A percentile compares a stretch with the other conserved stretches of the same genome.
These are phyloP conservation scores for Platycnemis pennipes DNA, from an alignment of 2,888 invertebrate species.

Conservation along the genomic window DNA sequence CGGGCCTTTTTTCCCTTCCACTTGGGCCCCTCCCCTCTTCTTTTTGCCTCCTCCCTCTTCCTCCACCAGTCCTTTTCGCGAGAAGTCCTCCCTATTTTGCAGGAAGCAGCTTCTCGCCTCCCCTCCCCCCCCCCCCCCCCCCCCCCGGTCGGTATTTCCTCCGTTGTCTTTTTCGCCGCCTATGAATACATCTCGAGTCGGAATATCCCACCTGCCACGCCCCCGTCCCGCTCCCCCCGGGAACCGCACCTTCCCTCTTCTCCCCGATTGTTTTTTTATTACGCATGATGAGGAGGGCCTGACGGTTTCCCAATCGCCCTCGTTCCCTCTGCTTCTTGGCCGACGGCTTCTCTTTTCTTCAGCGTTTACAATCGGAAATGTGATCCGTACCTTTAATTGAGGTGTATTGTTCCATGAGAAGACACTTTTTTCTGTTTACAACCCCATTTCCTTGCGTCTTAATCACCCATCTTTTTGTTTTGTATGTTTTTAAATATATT, in stretches of 20 bases:
- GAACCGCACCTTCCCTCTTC: not conserved
- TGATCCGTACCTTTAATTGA: too few species aligned
- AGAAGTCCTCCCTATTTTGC: too few species aligned
- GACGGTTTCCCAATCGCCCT: not conserved
- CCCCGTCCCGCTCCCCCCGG: not conserved
- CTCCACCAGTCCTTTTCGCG: not conserved
- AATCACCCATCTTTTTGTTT: too few species aligned
- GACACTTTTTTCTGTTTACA: too few species aligned
- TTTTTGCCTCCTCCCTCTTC: not conserved
- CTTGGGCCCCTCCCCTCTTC: not conserved
- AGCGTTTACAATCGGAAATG: not conserved
- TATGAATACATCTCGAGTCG: slow-evolving; percentile 59
- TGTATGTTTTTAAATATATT: too few species aligned
- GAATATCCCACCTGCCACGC: not conserved
- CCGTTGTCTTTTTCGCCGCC: not conserved
- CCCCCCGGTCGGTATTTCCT: not conserved
- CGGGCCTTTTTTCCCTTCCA: not conserved
- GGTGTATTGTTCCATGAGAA: too few species aligned
- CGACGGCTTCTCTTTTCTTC: not conserved
- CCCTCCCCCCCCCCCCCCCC: not conserved
- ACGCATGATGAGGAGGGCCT: not conserved
- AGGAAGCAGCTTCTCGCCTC: not conserved
- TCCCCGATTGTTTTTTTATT: slow-evolving; percentile 34
- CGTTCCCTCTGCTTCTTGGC: not conserved
- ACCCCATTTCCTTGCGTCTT: too few species aligned